A percentile compares a stretch with the other conserved stretches of the same genome.
These are phyloP conservation scores for Cliona cf. orientalis DNA, from an alignment of 37 sponge, comb jelly and placozoan species.

Conservation along the genomic window DNA sequence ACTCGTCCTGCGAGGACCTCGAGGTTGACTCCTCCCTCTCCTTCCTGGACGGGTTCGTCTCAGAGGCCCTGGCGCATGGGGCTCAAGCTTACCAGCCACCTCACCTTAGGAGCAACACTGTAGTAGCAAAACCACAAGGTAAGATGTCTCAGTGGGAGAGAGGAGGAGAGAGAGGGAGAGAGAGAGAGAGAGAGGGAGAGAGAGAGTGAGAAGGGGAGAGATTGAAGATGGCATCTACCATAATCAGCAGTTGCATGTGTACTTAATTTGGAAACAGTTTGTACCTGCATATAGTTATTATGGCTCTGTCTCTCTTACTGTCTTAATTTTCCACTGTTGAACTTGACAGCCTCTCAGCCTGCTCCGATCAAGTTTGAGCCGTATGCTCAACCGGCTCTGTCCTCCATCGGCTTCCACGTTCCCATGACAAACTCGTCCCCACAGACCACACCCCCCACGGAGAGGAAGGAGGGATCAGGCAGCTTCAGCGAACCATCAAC, in stretches of 20 bases:
- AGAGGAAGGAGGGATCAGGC: too few relatives aligned
- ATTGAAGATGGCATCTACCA: too few relatives aligned
- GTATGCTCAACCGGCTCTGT: conserved; percentile 27
- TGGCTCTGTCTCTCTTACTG: too few relatives aligned
- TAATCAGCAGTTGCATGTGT: too few relatives aligned
- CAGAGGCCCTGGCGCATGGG: conserved; percentile 73
- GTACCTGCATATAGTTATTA: too few relatives aligned
- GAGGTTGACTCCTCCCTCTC: conserved; percentile 88
- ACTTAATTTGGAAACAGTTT: too few relatives aligned
- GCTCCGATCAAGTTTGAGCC: conserved; percentile 24
- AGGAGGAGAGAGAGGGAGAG: too few relatives aligned
- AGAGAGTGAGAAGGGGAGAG: too few relatives aligned
- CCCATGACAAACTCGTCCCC: neutral
- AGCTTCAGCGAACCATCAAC: too few relatives aligned
- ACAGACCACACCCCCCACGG: neutral
- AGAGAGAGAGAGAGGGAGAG: too few relatives aligned
- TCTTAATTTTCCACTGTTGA: too few relatives aligned
- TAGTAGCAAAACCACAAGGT: conserved; percentile 16
- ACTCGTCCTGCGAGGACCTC: conserved; percentile 90
- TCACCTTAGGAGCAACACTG: conserved; percentile 51
- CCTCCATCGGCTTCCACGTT: conserved; percentile 22
- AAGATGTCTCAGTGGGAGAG: too few relatives aligned
- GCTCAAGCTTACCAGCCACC: conserved; percentile 73
- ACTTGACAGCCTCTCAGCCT: neutral
- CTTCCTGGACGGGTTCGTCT: conserved; percentile 82